Base-by-base conservation (phyloP, 2,113 vertebrate species). In the Bubalus kerabau region DNA sequence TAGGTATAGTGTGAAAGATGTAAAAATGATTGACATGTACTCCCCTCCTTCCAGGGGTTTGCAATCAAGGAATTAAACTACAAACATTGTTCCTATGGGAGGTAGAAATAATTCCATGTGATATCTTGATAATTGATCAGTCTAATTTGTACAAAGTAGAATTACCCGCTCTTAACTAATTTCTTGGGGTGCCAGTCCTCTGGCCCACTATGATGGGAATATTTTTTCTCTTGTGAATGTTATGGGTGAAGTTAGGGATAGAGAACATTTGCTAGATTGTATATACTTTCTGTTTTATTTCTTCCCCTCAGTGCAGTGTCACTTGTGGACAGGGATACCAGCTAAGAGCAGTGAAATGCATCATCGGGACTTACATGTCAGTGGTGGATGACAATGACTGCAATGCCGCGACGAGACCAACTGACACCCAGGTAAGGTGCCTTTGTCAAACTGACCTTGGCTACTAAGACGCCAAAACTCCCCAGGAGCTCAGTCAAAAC, bases 261-360 rank as follows among this genome's bases (percentile, higher is more conserved):
- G 43, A 91, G 52, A 40, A 60, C 11, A 7, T 24, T 83, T 52
- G 6, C 59, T 94, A 83, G 91, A 28, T 10, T 46, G 16, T 67
- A 5, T 48, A 5, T 40, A 23, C 43, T 30, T 91, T 94, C 81
- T 97, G 74, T 98, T 57, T 93, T 17, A 3, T 87, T 98, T 36
- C 92, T 48, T 92, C 85, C 17, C 84, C 96, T 36, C 98, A 99
- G 99, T 99, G 99, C 99, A 99, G 99, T 4, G 98, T 98, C 96
- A 99, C 99, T 24, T 99, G 99, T 98, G 99, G 99, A 81, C 99
- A 99, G 90, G 99, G 99, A 83, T 99, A 99, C 98, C 99, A 99
- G 98, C 99, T 99, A 98, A 99, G 99, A 98, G 99, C 99, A 0
- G 99, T 99, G 97, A 99, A 99, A 97, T 99, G 99, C 98, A 98